Evolutionary conservation across 2,113 vertebrate species (phyloP).

Genomic region (Nerophis ophidion): DNA sequence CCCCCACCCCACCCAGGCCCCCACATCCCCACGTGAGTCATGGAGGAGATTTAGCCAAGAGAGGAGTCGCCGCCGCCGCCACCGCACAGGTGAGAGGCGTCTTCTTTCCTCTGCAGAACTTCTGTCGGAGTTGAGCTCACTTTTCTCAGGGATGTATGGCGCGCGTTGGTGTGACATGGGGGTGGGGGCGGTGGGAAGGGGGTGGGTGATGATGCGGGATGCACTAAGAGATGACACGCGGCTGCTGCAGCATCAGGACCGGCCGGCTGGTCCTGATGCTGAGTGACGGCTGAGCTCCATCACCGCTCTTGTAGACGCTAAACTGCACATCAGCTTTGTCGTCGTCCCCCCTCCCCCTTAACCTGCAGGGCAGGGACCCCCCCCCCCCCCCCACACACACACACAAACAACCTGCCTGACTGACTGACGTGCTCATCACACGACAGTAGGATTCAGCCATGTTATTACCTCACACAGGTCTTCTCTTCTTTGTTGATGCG

Average conservation of each 20-base stretch:
- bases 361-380: too few relatives aligned
- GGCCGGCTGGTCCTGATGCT: background rate
- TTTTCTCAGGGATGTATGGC: background rate
- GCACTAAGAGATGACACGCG: background rate
- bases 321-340: constrained; percentile 23
- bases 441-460: too few relatives aligned
- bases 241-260: constrained; percentile 8
- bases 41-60: constrained; percentile 44
- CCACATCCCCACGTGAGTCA: constrained; percentile 40
- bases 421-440: background rate
- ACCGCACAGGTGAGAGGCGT: constrained; percentile 41
- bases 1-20: constrained; percentile 24
- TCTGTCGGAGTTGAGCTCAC: constrained; percentile 44
- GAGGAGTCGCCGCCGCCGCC: constrained; percentile 5
- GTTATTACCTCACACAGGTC: too few relatives aligned
- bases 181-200: too few relatives aligned
- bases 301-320: constrained; percentile 28
- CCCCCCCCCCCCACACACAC: too few relatives aligned
- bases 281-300: constrained; percentile 50
- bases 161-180: background rate
- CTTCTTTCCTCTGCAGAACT: constrained; percentile 30
- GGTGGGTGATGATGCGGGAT: background rate
- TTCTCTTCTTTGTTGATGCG: too few relatives aligned
- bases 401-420: constrained; percentile 29
- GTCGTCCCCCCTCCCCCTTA: constrained; percentile 1